Evolutionary conservation across 2,113 vertebrate genomes (phyloP).

Genomic region (Copsychus sechellarum): DNA sequence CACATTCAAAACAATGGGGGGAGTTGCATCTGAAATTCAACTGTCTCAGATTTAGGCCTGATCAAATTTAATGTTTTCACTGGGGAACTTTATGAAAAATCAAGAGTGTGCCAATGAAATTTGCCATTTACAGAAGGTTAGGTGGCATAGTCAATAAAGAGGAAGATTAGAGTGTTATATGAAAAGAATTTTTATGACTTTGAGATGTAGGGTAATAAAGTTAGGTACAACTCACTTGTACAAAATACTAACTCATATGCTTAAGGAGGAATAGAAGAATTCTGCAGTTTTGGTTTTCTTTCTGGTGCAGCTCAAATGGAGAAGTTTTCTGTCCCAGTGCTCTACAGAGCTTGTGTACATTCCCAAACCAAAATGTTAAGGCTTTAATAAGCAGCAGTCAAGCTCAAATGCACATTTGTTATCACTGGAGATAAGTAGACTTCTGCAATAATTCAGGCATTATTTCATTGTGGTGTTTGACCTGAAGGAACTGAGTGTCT

Average conservation of each 20-base stretch:
- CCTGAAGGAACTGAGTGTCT: neutral
- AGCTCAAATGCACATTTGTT: neutral
- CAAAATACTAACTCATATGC: neutral
- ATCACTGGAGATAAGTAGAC: neutral
- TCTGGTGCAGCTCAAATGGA: neutral
- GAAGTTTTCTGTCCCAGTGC: neutral
- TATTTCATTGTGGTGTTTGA: neutral
- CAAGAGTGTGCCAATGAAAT: neutral
- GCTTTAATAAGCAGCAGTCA: neutral
- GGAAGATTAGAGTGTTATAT: neutral
- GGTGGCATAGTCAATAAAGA: neutral
- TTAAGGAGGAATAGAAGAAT: neutral
- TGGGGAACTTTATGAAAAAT: neutral
- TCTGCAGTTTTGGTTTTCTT: neutral
- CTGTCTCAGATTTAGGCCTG: neutral
- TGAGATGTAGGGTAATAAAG: neutral
- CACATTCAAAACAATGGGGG: neutral
- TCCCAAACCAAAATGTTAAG: neutral
- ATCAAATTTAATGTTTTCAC: neutral
- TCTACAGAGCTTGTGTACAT: neutral
- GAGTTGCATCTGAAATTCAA: neutral
- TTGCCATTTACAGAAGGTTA: neutral
- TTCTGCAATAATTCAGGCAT: neutral
- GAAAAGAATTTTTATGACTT: neutral
- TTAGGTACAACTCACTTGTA: neutral